Evolutionary conservation across 2,113 vertebrate genomes (phyloP).

Genomic region (Aegithalos caudatus): DNA sequence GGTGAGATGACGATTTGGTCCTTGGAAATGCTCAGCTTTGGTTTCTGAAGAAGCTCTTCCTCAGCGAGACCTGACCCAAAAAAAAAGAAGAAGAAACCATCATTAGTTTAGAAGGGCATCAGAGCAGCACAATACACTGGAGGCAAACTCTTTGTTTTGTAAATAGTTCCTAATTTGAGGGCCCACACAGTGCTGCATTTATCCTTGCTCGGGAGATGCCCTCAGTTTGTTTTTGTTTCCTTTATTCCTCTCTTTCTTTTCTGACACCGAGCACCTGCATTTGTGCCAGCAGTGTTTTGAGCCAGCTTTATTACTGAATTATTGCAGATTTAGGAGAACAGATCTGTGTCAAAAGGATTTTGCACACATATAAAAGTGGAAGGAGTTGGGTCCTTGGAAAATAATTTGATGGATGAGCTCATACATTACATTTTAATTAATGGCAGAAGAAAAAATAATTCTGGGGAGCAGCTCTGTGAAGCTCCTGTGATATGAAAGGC

Average conservation of each 20-base stretch:
- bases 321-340: neutral
- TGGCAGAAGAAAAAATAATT: neutral
- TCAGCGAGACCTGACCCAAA: slow-evolving; percentile 54
- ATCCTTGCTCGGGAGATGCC: neutral
- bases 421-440: neutral
- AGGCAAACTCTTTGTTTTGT: slow-evolving; percentile 26
- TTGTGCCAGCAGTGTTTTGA: neutral
- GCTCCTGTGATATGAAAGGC: neutral
- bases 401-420: neutral
- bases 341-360: neutral
- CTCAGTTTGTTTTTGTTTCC: neutral
- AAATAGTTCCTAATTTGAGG: slow-evolving; percentile 22
- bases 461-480: neutral
- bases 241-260: neutral
- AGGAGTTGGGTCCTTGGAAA: neutral
- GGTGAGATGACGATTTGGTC: slow-evolving; percentile 40
- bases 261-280: neutral
- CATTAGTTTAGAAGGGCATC: neutral
- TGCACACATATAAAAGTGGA: neutral
- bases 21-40: slow-evolving; percentile 27
- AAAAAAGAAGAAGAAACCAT: neutral
- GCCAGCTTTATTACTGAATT: neutral
- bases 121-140: neutral
- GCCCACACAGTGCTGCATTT: neutral
- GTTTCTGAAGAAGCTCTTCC: slow-evolving; percentile 37